These are phyloP conservation scores for Arenaria interpres DNA, from an alignment of 2,113 vertebrate species.

Conservation along the genomic window DNA sequence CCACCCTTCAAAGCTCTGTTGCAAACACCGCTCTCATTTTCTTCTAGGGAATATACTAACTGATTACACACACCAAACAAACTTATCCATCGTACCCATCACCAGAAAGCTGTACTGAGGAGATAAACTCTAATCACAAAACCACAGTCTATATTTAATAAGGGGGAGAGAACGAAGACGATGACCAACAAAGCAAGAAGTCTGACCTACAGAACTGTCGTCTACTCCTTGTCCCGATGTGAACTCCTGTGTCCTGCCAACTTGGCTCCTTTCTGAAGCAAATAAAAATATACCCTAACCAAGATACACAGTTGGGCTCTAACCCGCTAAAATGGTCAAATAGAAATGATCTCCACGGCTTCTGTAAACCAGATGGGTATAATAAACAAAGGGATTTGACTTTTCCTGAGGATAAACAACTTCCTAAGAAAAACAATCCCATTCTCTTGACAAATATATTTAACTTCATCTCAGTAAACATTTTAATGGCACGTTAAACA, in stretches of 20 bases:
- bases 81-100: not conserved
- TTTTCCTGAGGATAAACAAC: slow-evolving; percentile 26
- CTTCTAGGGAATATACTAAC: slow-evolving; percentile 11
- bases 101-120: slow-evolving; percentile 22
- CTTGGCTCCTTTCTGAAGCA: slow-evolving; percentile 6
- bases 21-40: not conserved
- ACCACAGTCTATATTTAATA: slow-evolving; percentile 19
- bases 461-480: slow-evolving; percentile 26
- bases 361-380: not conserved
- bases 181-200: not conserved
- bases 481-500: not conserved
- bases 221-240: not conserved
- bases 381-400: slow-evolving; percentile 32
- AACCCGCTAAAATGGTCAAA: not conserved
- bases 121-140: slow-evolving; percentile 43
- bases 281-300: slow-evolving; percentile 27
- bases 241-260: slow-evolving; percentile 29
- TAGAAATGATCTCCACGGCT: not conserved
- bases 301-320: not conserved
- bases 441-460: slow-evolving; percentile 18
- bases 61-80: slow-evolving; percentile 22
- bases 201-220: not conserved
- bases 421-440: slow-evolving; percentile 9
- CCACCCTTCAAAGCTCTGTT: slow-evolving; percentile 45
- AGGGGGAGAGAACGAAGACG: not conserved